Percentiles rank a stretch among this genome's conserved stretches.
These are phyloP conservation scores for Zoanthus sansibaricus DNA, from an alignment of 92 coral and sea anemone genomes.

Conservation along the genomic window DNA sequence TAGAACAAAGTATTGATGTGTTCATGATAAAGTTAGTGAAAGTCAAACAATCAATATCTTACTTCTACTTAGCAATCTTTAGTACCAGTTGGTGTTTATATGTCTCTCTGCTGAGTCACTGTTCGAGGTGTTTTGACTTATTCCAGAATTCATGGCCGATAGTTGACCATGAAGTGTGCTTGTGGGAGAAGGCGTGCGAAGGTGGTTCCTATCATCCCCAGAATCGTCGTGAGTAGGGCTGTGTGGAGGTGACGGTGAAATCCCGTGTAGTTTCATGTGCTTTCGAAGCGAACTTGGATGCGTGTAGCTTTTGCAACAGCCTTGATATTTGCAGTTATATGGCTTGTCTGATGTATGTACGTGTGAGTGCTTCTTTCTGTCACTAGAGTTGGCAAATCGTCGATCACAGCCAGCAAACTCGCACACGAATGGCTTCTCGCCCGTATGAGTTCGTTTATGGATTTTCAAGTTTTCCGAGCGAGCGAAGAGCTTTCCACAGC, in stretches of 20 bases:
- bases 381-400: slow-evolving; percentile 99
- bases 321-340: slow-evolving; percentile 95
- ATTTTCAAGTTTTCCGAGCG: slow-evolving; percentile 98
- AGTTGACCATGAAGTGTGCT: slow-evolving; percentile 58
- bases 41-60: not conserved
- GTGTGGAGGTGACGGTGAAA: slow-evolving; percentile 92
- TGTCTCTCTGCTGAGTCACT: slow-evolving; percentile 62
- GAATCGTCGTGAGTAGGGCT: slow-evolving; percentile 67
- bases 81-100: slow-evolving; percentile 79
- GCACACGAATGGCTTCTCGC: slow-evolving; percentile 97
- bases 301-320: slow-evolving; percentile 98
- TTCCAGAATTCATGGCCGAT: slow-evolving; percentile 54
- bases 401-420: slow-evolving; percentile 98
- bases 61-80: slow-evolving; percentile 45
- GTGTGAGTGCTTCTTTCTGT: slow-evolving; percentile 98
- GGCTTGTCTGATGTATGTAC: slow-evolving; percentile 99
- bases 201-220: slow-evolving; percentile 54
- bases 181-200: slow-evolving; percentile 79
- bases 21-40: not conserved
- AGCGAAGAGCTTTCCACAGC: slow-evolving; percentile 98
- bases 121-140: slow-evolving; percentile 55
- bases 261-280: slow-evolving; percentile 97
- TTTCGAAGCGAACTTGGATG: slow-evolving; percentile 98
- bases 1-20: not conserved
- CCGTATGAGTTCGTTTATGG: slow-evolving; percentile 98